Percentiles rank a stretch among this genome's conserved stretches.
Conservation (phyloP, 2,888 invertebrate species). For the Pristionchus mayeri region DNA sequence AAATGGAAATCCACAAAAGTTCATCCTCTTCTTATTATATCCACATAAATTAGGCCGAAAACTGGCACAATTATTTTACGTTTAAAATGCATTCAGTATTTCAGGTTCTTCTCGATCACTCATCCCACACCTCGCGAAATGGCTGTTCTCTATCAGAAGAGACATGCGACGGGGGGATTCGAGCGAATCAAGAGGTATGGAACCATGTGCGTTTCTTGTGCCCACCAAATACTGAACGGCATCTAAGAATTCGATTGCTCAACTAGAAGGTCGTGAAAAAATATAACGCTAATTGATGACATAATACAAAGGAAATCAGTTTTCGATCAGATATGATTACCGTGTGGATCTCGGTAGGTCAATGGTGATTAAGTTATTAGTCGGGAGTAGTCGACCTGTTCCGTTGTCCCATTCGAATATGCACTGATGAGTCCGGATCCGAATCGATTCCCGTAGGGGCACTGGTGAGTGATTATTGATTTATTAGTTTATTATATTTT, state of each 20-base stretch:
- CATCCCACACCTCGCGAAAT: slow-evolving; percentile 64
- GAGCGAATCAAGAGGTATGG: slow-evolving; percentile 70
- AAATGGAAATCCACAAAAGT: no score
- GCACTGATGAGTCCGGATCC: neutral
- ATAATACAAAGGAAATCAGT: no score
- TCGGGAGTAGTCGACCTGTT: slow-evolving; percentile 1
- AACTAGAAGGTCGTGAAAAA: neutral
- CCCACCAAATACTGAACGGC: no score
- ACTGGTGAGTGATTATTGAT: neutral
- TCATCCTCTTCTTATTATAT: no score
- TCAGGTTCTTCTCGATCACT: slow-evolving; percentile 63
- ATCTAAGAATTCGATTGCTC: no score
- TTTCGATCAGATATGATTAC: neutral
- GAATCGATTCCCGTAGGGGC: slow-evolving; percentile 15
- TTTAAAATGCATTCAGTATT: no score
- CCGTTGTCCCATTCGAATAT: neutral
- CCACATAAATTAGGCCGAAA: no score
- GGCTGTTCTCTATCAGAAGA: slow-evolving; percentile 62
- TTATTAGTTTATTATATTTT: neutral
- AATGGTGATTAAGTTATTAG: slow-evolving; percentile 16
- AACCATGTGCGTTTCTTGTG: slow-evolving; percentile 59
- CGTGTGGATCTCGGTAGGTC: neutral
- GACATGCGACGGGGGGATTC: slow-evolving; percentile 56
- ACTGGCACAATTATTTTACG: no score
- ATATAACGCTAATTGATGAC: no score